phyloP scores from a whole-genome alignment of 2,113 vertebrate species.

The Gila orcuttii region DNA sequence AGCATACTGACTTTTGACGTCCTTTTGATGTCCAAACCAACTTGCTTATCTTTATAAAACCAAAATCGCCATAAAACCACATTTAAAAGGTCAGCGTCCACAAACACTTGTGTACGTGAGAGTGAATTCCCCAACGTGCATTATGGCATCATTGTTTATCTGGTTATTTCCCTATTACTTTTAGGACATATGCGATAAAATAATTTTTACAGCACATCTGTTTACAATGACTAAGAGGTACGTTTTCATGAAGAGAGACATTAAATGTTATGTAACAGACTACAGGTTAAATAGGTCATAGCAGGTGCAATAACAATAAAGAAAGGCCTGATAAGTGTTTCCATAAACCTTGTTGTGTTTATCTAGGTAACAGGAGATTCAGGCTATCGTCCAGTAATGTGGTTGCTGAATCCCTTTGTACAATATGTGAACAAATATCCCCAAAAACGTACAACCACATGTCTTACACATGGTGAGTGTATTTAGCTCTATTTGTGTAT shows the following conservation, averaged over 20 bases:
- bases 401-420: neutral
- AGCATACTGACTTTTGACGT: neutral
- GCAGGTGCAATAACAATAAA: constrained; percentile 59
- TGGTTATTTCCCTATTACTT: neutral
- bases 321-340: constrained; percentile 39
- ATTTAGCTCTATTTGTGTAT: neutral
- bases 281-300: neutral
- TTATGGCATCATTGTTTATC: neutral
- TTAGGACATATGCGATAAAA: neutral
- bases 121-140: neutral
- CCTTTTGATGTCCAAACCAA: neutral
- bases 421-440: neutral
- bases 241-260: neutral
- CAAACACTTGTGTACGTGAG: neutral
- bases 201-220: neutral
- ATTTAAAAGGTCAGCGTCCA: constrained; percentile 28
- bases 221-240: constrained; percentile 18
- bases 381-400: neutral
- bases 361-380: neutral
- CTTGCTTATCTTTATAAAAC: constrained; percentile 4
- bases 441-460: neutral
- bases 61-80: constrained; percentile 1
- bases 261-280: constrained; percentile 53
- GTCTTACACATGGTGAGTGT: neutral
- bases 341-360: constrained; percentile 23